Conservation (phyloP, 2,113 vertebrate species). For the Tauraco erythrolophus region DNA sequence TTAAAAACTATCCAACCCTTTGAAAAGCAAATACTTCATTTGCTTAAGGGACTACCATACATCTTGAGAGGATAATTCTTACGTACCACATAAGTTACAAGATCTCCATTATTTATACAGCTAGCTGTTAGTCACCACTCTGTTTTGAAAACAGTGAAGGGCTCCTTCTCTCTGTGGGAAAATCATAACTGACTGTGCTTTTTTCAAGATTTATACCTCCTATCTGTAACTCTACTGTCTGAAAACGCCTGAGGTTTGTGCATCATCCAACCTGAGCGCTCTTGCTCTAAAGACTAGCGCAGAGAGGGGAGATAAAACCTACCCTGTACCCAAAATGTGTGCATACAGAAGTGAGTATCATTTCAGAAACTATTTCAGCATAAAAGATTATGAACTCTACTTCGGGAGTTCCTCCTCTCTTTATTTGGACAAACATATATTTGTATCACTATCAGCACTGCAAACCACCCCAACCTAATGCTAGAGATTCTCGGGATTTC, state of each 20-base stretch:
- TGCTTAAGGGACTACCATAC: background rate
- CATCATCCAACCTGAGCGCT: background rate
- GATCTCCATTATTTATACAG: constrained; percentile 26
- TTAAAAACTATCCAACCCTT: background rate
- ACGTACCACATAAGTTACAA: background rate
- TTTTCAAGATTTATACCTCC: background rate
- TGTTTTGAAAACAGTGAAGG: constrained; percentile 30
- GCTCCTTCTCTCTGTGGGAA: background rate
- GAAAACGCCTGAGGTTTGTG: background rate
- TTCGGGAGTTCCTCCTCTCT: background rate
- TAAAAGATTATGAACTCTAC: background rate
- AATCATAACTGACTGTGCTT: background rate
- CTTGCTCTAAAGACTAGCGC: background rate
- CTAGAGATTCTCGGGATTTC: background rate
- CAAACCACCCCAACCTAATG: background rate
- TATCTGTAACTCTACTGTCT: background rate
- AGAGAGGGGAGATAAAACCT: background rate
- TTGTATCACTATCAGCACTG: background rate
- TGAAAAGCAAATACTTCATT: background rate
- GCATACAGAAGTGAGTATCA: background rate
- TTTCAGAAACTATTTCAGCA: background rate
- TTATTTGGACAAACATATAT: background rate
- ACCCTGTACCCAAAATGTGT: background rate
- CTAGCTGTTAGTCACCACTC: constrained; percentile 19
- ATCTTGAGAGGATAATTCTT: background rate